Evolutionary conservation across 2,797 vertebrate species (phyloP).

Genomic region (Hemitrygon akajei): DNA sequence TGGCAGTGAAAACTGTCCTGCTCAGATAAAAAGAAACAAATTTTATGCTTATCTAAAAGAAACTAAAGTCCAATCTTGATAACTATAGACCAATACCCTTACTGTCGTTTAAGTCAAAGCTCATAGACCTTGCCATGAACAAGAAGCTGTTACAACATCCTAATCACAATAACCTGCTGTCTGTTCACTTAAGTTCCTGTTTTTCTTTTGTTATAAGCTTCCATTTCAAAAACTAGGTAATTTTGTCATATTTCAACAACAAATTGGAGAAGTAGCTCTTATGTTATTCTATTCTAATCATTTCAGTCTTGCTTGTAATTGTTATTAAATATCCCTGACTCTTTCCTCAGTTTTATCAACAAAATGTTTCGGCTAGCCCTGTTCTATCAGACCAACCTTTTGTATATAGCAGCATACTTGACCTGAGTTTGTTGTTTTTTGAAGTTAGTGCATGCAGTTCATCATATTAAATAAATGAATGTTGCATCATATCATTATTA

Average conservation of each 20-base stretch:
- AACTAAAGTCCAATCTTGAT: conserved; percentile 6
- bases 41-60: background rate
- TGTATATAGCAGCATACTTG: background rate
- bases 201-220: background rate
- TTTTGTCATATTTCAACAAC: background rate
- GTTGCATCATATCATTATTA: background rate
- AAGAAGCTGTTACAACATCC: conserved; percentile 1
- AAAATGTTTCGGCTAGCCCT: background rate
- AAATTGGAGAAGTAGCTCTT: background rate
- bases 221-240: background rate
- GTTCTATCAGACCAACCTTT: background rate
- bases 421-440: background rate
- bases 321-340: background rate
- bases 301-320: background rate
- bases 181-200: background rate
- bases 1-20: background rate
- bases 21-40: background rate
- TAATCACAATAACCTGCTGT: background rate
- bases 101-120: conserved; percentile 1
- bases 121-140: background rate
- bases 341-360: background rate
- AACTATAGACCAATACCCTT: conserved; percentile 7
- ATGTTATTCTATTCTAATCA: background rate
- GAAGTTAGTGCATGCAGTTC: background rate
- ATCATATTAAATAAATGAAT: background rate